Evolutionary conservation across 1,140 invertebrate genomes (phyloP).

Genomic region (Lethocerus indicus): DNA sequence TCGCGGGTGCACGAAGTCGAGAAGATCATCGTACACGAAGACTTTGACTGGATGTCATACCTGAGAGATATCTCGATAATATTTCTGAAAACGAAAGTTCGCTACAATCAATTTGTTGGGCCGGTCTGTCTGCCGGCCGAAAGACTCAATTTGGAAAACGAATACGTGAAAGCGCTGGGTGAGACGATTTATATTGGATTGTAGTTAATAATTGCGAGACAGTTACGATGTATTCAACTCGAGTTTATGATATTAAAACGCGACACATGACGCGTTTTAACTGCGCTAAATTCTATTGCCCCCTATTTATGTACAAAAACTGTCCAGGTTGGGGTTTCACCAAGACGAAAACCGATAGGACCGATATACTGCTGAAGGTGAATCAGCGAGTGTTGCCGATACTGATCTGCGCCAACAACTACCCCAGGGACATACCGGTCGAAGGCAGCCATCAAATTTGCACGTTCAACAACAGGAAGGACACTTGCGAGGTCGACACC

Average conservation of each 20-base stretch:
- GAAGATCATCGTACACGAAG: constrained; percentile 34
- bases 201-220: too few relatives aligned
- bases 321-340: constrained; percentile 44
- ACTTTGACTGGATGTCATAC: constrained; percentile 16
- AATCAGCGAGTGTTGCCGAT: constrained; percentile 34
- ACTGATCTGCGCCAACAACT: constrained; percentile 26
- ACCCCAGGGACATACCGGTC: constrained; percentile 11
- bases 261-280: too few relatives aligned
- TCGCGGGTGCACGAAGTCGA: neutral
- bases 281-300: too few relatives aligned
- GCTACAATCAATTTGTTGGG: constrained; percentile 32
- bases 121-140: constrained; percentile 48
- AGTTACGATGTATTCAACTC: too few relatives aligned
- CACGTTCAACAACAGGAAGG: constrained; percentile 38
- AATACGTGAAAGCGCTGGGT: constrained; percentile 33
- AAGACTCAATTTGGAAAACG: constrained; percentile 28
- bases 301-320: too few relatives aligned
- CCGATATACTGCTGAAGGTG: constrained; percentile 36
- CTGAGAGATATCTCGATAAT: constrained; percentile 46
- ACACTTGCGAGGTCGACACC: constrained; percentile 48
- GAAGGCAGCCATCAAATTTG: constrained; percentile 36
- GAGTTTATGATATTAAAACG: too few relatives aligned
- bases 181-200: too few relatives aligned
- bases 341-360: constrained; percentile 31
- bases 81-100: constrained; percentile 26